Conservation (phyloP, 2,113 vertebrate species). For the Apistogramma diplotaenia region DNA sequence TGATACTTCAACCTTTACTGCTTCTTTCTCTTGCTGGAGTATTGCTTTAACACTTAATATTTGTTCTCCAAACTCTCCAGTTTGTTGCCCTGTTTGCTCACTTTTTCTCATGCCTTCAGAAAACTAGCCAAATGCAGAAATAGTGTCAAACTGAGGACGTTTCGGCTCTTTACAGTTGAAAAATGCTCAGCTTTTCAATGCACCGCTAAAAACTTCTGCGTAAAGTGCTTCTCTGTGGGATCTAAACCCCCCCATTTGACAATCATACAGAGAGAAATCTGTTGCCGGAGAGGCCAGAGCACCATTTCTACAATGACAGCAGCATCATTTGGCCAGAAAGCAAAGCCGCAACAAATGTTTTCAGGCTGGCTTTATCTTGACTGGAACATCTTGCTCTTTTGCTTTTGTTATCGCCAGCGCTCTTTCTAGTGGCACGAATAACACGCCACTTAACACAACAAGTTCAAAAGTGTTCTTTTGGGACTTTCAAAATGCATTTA, state of each 20-base stretch:
- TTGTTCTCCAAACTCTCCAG: neutral
- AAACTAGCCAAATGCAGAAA: neutral
- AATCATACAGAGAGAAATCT: constrained; percentile 21
- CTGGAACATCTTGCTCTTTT: constrained; percentile 28
- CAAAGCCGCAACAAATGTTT: neutral
- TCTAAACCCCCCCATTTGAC: neutral
- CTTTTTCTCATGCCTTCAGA: neutral
- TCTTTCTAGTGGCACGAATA: neutral
- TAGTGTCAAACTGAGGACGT: neutral
- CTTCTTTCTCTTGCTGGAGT: neutral
- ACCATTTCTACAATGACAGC: constrained; percentile 2
- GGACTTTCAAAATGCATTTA: neutral
- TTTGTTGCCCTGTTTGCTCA: neutral
- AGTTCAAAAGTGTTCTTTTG: neutral
- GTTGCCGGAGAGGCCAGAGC: neutral
- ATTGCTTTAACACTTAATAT: neutral
- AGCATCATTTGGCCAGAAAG: constrained; percentile 25
- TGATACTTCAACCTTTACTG: neutral
- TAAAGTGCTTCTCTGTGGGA: neutral
- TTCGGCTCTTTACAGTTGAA: neutral
- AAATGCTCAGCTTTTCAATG: neutral
- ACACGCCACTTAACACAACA: neutral
- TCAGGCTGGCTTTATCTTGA: constrained; percentile 20
- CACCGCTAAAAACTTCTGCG: neutral
- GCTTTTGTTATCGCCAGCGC: constrained; percentile 23